These are phyloP conservation scores for Sminthopsis crassicaudata DNA, from an alignment of 2,113 vertebrate species.

Conservation along the genomic window DNA sequence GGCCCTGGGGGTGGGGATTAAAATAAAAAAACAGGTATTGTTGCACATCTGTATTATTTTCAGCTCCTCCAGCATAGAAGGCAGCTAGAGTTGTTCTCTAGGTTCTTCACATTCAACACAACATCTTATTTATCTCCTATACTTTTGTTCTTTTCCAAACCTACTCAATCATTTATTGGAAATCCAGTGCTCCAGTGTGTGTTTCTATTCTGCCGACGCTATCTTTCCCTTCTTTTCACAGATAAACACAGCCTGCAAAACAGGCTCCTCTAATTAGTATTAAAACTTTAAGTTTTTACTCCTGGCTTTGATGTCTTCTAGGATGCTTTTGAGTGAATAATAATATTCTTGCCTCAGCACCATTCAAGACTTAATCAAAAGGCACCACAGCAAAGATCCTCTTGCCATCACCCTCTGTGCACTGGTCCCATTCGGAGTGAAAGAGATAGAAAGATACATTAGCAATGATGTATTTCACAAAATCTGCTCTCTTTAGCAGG, in stretches of 20 bases:
- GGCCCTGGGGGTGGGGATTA: constrained; percentile 27
- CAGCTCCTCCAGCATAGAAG: constrained; percentile 56
- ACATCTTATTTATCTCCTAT: constrained; percentile 77
- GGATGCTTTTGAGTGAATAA: constrained; percentile 82
- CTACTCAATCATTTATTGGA: constrained; percentile 80
- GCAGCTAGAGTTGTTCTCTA: constrained; percentile 66
- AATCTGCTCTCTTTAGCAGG: constrained; percentile 12
- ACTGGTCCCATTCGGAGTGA: constrained; percentile 5
- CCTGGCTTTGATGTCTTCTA: constrained; percentile 81
- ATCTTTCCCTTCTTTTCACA: constrained; percentile 81
- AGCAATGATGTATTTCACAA: constrained; percentile 48
- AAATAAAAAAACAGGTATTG: constrained; percentile 40
- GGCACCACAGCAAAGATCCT: constrained; percentile 61
- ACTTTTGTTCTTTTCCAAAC: constrained; percentile 76
- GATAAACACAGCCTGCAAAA: constrained; percentile 86
- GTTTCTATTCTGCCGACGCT: constrained; percentile 77
- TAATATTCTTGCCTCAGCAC: constrained; percentile 80
- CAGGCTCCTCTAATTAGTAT: constrained; percentile 85
- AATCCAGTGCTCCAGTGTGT: constrained; percentile 72
- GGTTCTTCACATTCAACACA: constrained; percentile 73
- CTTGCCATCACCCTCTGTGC: background rate
- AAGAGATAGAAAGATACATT: constrained; percentile 41
- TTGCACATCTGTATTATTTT: constrained; percentile 65
- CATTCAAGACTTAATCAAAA: constrained; percentile 75
- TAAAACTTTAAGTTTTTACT: constrained; percentile 80